These are phyloP conservation scores for Pseudococcus longispinus DNA, from an alignment of 2,888 invertebrate genomes.

Conservation along the genomic window DNA sequence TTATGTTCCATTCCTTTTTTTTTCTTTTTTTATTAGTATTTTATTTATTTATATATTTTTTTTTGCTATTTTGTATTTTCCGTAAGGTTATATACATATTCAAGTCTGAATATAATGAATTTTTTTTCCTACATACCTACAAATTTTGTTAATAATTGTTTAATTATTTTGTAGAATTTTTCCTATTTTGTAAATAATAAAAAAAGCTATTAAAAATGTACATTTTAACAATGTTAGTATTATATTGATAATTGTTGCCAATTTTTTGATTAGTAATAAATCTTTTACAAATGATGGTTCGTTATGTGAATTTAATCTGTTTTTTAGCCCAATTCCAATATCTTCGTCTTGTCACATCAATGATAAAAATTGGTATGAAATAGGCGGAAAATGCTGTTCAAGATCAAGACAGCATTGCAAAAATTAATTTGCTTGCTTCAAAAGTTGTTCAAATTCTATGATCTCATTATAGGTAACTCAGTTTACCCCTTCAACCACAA, in stretches of 20 bases:
- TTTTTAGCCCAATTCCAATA: no score
- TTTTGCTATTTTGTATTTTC: slow-evolving; percentile 19
- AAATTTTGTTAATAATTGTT: slow-evolving; percentile 37
- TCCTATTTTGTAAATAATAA: slow-evolving; percentile 33
- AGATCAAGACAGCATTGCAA: no score
- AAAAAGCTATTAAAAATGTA: slow-evolving; percentile 9
- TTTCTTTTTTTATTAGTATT: neutral
- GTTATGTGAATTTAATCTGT: neutral
- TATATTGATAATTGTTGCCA: slow-evolving; percentile 20
- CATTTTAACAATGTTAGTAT: slow-evolving; percentile 30
- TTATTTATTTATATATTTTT: neutral
- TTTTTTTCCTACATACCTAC: slow-evolving; percentile 30
- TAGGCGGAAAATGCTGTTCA: no score
- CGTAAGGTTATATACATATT: neutral
- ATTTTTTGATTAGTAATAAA: slow-evolving; percentile 34
- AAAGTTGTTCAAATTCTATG: no score
- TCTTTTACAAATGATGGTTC: neutral
- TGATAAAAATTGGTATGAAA: neutral
- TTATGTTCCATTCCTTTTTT: slow-evolving; percentile 37
- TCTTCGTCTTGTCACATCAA: neutral
- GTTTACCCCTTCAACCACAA: no score
- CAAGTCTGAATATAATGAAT: slow-evolving; percentile 38
- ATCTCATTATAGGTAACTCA: no score
- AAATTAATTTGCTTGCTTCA: no score
- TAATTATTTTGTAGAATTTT: slow-evolving; percentile 36